Evolutionary conservation across 2,888 invertebrate genomes (phyloP), one percentile per base, ranked within the genome.

Genomic region (Hypomecis atomaria): DNA sequence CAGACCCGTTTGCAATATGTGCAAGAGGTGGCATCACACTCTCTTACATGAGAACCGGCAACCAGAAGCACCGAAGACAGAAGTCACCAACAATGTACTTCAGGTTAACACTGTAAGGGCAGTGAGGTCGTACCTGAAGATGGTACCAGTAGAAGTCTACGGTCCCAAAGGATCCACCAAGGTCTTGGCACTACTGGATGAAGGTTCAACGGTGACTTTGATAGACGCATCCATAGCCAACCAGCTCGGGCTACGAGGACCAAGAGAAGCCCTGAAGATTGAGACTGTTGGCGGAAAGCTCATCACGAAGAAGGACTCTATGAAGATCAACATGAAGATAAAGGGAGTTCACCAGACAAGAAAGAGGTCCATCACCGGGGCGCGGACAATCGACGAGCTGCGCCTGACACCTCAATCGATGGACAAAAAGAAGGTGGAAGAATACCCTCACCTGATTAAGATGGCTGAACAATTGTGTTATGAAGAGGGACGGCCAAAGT

Each of bases 141-240:
- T 67, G n/a, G 37, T 50, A 5, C 62, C 64, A 0, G 57, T 69
- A 0, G 42, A n/a, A 0, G 40, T 68, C 0, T 36, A 38, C 6
- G 67, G 70, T 9, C 70, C 65, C 0, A 11, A 10, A 10, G 70
- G 63, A 6, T 42, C 8, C 7, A 3, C 11, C 9, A 40, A 59
- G 7, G 56, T 62, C 0, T 57, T 59, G 13, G 71, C 71, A 0
- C 49, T 68, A 0, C 34, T 69, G 38, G 68, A 67, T 36, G 70
- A 70, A 7, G 70, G 70, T 0, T 57, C 59, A 7, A 70, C 70
- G 0, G 43, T 58, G 4, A 63, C 69, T 0, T n/a, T 70, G 0
- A 50, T 65, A 4, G 62, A 62, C 5, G 7, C 40, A 5, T 13
- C 33, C 1, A n/a, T 67, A 0, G 65, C 66, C 0, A 34, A n/a